Conservation (phyloP, 2,797 vertebrate genomes). For the Poecilia velifera region DNA sequence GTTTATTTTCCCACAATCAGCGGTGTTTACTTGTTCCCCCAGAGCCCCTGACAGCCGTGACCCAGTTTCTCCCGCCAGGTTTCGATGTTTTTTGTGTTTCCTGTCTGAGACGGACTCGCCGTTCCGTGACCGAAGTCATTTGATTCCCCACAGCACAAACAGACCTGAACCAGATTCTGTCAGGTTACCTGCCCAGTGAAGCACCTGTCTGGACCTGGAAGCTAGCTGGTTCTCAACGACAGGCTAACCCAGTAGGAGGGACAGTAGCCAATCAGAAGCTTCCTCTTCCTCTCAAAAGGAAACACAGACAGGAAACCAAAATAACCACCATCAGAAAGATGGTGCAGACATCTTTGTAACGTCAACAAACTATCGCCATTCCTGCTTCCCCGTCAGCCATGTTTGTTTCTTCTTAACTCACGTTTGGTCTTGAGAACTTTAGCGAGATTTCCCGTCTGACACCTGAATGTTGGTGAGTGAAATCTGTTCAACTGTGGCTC, state of each 20-base stretch:
- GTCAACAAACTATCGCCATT: too few relatives aligned
- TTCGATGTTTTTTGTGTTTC: constrained; percentile 39
- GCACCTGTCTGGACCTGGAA: neutral
- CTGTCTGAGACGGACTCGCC: constrained; percentile 2
- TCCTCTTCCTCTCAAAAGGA: neutral
- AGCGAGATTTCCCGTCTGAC: too few relatives aligned
- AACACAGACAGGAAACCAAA: too few relatives aligned
- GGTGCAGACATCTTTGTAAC: too few relatives aligned
- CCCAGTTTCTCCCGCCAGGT: constrained; percentile 59
- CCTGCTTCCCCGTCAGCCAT: too few relatives aligned
- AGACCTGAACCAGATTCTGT: neutral
- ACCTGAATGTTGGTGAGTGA: too few relatives aligned
- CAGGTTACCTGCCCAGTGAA: neutral
- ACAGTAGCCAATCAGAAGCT: neutral
- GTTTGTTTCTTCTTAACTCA: too few relatives aligned
- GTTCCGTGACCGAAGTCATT: constrained; percentile 57
- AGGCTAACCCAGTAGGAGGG: neutral
- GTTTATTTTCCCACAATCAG: constrained; percentile 27
- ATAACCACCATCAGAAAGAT: too few relatives aligned
- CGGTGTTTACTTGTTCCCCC: constrained; percentile 31
- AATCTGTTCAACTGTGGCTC: too few relatives aligned
- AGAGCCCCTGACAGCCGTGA: constrained; percentile 49
- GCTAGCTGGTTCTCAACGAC: neutral
- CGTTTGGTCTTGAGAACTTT: too few relatives aligned
- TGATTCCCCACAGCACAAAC: constrained; percentile 32